Evolutionary conservation across 2,888 invertebrate species (phyloP).

Genomic region (Sympetrum striolatum): DNA sequence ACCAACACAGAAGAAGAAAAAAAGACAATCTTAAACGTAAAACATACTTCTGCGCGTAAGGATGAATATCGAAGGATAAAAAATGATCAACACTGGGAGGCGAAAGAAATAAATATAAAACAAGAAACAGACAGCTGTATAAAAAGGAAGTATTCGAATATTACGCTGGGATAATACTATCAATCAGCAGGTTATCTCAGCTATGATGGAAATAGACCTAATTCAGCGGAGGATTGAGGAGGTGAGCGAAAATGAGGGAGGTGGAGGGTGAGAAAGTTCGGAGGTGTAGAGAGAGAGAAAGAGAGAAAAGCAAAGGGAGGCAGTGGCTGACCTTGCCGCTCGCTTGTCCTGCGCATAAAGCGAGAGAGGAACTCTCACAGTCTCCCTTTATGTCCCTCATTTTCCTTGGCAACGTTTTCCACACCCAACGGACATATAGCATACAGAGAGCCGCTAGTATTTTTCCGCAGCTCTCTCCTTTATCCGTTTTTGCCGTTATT

Average conservation of each 20-base stretch:
- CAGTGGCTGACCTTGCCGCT: neutral
- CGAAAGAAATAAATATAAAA: too few species aligned
- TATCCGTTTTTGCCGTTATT: neutral
- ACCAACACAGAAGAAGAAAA: neutral
- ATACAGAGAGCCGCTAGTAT: neutral
- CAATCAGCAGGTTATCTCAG: too few species aligned
- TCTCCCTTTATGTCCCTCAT: neutral
- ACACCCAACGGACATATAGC: neutral
- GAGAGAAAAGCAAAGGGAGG: neutral
- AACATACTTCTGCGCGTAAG: too few species aligned
- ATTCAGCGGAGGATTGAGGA: neutral
- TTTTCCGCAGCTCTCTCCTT: neutral
- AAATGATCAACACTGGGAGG: too few species aligned
- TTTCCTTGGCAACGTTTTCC: neutral
- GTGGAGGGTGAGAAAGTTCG: neutral
- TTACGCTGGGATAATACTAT: too few species aligned
- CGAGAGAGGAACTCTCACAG: neutral
- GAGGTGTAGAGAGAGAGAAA: neutral
- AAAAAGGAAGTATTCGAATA: too few species aligned
- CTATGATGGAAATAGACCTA: too few species aligned
- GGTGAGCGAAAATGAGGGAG: neutral
- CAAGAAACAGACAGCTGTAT: too few species aligned
- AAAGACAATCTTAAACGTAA: neutral
- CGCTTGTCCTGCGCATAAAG: neutral
- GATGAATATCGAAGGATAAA: too few species aligned